Percentiles rank a stretch among this genome's conserved stretches.
Evolutionary conservation across 2,888 invertebrate genomes (phyloP).

Genomic region (Augochlorella aurata): DNA sequence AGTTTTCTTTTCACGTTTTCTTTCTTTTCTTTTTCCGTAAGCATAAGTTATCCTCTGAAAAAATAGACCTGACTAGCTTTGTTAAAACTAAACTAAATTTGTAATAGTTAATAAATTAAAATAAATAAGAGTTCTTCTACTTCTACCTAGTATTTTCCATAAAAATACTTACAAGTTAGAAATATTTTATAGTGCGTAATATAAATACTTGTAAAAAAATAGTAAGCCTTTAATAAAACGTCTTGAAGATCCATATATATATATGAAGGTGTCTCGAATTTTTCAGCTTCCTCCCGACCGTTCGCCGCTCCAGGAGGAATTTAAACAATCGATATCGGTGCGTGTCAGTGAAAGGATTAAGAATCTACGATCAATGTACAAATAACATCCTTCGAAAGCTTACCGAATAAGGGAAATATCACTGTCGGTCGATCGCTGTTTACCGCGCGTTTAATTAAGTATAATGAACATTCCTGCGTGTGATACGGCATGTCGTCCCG

Average conservation of each 20-base stretch:
- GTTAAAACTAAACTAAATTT: slow-evolving; percentile 28
- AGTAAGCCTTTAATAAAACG: slow-evolving; percentile 20
- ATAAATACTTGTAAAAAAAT: slow-evolving; percentile 17
- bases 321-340: background rate
- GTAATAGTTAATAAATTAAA: slow-evolving; percentile 31
- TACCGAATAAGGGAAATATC: slow-evolving; percentile 17
- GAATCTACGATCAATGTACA: slow-evolving; percentile 10
- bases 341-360: slow-evolving; percentile 32
- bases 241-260: slow-evolving; percentile 13
- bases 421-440: slow-evolving; percentile 1
- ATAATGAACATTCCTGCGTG: background rate
- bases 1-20: background rate
- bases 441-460: slow-evolving; percentile 21
- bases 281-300: background rate
- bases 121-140: slow-evolving; percentile 31
- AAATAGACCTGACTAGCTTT: slow-evolving; percentile 27
- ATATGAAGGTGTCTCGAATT: slow-evolving; percentile 3
- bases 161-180: slow-evolving; percentile 30
- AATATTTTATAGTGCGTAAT: slow-evolving; percentile 7
- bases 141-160: slow-evolving; percentile 17
- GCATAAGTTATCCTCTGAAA: slow-evolving; percentile 26
- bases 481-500: slow-evolving; percentile 3
- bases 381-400: background rate
- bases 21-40: slow-evolving; percentile 4
- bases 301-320: background rate